Base-by-base conservation (phyloP, 2,113 vertebrate genomes). In the Chaenocephalus aceratus region DNA sequence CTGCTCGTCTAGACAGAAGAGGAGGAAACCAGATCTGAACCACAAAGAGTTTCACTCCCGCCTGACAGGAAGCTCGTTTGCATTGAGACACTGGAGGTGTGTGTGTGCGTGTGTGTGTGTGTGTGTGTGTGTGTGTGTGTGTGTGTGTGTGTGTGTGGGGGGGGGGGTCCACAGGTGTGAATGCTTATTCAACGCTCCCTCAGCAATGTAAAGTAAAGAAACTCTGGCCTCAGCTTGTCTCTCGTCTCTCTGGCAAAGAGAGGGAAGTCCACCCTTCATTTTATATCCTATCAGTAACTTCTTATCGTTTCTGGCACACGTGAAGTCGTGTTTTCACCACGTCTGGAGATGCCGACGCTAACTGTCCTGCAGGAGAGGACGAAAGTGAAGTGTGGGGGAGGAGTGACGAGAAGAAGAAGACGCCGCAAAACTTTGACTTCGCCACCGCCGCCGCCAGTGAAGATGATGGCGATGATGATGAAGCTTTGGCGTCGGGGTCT, bases 271-370 rank as follows among this genome's bases (percentile, higher is more conserved):
- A 6, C 30, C 51, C 11, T 4, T 30, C 45, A 21, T 13, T 18
- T 34, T 6, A 0, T 56, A 15, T 12, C 0, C 56, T 44, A 3
- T 48, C 67, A 4, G 6, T 49, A 21, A 3, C 2, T 57, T 46
- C n/a, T 18, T 96, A 97, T 86, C 94, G 90, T 72, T 94, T 96
- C 89, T 97, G 97, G 83, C 97, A 98, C 77, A 97, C 93, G 0
- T 98, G 97, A 62, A 98, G 97, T 88, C 97, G 96, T 12, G 95
- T 94, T 34, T 61, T 61, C 4, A 15, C 34, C 1, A 15, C 1
- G 36, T 8, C 92, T 11, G 95, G 94, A 14, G 57, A 26, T 0
- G 84, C 95, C n/a, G 65, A 41, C 1, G 63, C 30, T 30, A 30
- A n/a, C 95, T 76, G 70, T 3, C 95, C 92, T 16, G 94, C 93